Evolutionary conservation across 2,888 invertebrate species (phyloP).

Genomic region (Poecilobothrus nobilitatus): DNA sequence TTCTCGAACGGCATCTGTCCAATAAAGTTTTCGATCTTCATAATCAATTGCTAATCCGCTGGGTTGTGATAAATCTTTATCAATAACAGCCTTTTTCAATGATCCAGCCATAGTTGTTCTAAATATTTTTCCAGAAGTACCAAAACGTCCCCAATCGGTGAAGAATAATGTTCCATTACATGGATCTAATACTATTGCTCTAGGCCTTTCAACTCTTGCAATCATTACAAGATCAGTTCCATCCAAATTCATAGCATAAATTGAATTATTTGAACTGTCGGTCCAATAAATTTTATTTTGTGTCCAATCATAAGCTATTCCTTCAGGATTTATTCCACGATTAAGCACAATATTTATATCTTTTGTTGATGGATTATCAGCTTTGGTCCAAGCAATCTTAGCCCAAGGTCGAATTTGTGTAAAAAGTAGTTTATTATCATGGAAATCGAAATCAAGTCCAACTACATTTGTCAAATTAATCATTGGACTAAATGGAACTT

Average conservation of each 20-base stretch:
- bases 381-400: slow-evolving; percentile 71
- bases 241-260: slow-evolving; percentile 89
- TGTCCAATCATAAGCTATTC: slow-evolving; percentile 96
- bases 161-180: slow-evolving; percentile 93
- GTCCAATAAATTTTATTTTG: slow-evolving; percentile 97
- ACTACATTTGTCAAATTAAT: slow-evolving; percentile 85
- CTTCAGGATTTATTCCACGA: slow-evolving; percentile 83
- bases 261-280: slow-evolving; percentile 87
- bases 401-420: slow-evolving; percentile 91
- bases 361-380: slow-evolving; percentile 56
- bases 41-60: slow-evolving; percentile 94
- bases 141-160: slow-evolving; percentile 92
- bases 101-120: slow-evolving; percentile 96
- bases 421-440: slow-evolving; percentile 78
- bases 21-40: slow-evolving; percentile 84
- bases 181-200: slow-evolving; percentile 93
- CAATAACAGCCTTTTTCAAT: slow-evolving; percentile 76
- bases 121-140: slow-evolving; percentile 88
- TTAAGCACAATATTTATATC: slow-evolving; percentile 61
- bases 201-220: slow-evolving; percentile 81
- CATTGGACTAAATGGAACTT: slow-evolving; percentile 75
- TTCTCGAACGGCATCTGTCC: slow-evolving; percentile 94
- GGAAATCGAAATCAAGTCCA: slow-evolving; percentile 91
- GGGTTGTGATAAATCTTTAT: slow-evolving; percentile 85
- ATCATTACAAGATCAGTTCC: slow-evolving; percentile 84